Evolutionary conservation across 1,140 invertebrate species (phyloP).

Genomic region (Antheraea mylitta): DNA sequence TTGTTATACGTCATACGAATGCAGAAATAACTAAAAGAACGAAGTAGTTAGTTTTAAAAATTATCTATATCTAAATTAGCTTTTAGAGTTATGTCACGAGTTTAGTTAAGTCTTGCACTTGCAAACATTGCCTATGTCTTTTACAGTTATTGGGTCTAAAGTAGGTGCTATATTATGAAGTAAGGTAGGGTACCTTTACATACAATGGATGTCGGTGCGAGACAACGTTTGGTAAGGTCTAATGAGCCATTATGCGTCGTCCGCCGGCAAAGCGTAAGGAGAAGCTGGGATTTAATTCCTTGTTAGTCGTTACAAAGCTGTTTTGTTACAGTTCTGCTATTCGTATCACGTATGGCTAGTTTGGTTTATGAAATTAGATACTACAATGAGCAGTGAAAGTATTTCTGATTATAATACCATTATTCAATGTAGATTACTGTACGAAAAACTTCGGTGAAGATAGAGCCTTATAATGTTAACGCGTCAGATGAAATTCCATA

Average conservation of each 20-base stretch:
- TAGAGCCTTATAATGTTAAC: too few species aligned
- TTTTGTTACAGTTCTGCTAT: constrained; percentile 20
- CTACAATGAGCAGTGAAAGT: too few species aligned
- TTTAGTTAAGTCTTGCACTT: neutral
- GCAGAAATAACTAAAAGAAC: too few species aligned
- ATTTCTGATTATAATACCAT: too few species aligned
- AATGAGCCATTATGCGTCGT: constrained; percentile 56
- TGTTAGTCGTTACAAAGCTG: constrained; percentile 24
- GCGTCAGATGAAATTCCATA: too few species aligned
- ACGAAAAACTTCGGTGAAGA: too few species aligned
- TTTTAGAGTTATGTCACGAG: too few species aligned
- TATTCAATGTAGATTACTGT: too few species aligned
- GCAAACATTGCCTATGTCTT: neutral
- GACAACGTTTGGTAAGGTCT: constrained; percentile 46
- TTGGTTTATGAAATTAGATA: neutral
- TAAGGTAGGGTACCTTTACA: constrained; percentile 42
- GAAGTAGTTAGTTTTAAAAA: too few species aligned
- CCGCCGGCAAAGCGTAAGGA: constrained; percentile 29
- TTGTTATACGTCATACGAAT: too few species aligned
- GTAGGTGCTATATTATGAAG: constrained; percentile 41
- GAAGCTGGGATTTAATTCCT: constrained; percentile 32
- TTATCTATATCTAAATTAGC: too few species aligned
- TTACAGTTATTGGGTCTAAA: neutral
- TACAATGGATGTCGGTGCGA: constrained; percentile 46
- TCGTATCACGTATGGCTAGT: constrained; percentile 10